phyloP scores from a whole-genome alignment of 2,888 invertebrate species.

The Xestoiulus laeticollis region DNA sequence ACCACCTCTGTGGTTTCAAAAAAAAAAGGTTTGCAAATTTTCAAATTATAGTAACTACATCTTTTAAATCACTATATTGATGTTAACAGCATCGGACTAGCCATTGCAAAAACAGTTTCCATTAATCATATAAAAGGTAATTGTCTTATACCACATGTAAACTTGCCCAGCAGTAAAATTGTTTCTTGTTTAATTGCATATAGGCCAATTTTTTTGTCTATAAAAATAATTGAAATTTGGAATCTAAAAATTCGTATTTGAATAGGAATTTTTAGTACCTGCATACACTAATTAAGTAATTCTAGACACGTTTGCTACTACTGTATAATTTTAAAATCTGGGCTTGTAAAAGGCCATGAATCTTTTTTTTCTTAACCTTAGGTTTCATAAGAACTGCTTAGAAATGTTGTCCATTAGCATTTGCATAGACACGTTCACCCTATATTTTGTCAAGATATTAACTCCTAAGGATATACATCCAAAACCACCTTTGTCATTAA shows the following conservation, averaged over 20 bases:
- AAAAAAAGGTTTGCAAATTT: neutral
- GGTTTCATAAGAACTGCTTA: neutral
- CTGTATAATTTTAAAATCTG: neutral
- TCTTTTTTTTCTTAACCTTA: neutral
- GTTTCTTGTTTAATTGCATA: neutral
- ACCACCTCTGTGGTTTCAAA: too few species aligned
- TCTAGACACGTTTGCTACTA: constrained; percentile 15
- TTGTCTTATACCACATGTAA: neutral
- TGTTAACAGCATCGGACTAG: neutral
- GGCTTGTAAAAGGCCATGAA: constrained; percentile 1
- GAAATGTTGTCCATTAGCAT: neutral
- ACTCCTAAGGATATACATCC: constrained; percentile 5
- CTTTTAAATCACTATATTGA: neutral
- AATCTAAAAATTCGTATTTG: neutral
- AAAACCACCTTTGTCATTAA: constrained; percentile 41
- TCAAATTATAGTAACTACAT: neutral
- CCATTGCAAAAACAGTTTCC: neutral
- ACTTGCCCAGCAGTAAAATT: neutral
- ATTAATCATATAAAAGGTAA: neutral
- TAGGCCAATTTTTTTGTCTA: neutral
- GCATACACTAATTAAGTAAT: constrained; percentile 22
- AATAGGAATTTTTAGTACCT: neutral
- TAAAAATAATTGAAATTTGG: neutral
- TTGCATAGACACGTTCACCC: neutral
- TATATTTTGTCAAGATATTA: constrained; percentile 29